Evolutionary conservation across 2,888 invertebrate genomes (phyloP).

Genomic region (Aspidiotus destructor): DNA sequence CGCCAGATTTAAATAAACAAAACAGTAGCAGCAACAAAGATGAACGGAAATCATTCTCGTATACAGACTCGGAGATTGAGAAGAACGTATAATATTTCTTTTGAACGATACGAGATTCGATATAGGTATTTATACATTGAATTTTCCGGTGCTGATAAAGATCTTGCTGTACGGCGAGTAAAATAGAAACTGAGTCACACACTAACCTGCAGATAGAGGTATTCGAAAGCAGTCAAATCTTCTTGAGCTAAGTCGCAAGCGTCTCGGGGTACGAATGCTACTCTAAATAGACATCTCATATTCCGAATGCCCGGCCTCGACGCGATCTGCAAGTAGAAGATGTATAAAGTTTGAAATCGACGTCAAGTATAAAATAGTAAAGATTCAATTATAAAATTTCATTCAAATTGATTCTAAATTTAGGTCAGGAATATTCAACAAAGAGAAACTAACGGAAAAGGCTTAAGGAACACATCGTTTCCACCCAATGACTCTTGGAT

Average conservation of each 20-base stretch:
- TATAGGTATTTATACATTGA: too few species aligned
- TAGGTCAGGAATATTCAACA: not conserved
- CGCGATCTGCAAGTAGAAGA: conserved; percentile 58
- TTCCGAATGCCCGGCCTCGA: conserved; percentile 83
- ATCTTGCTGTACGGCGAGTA: too few species aligned
- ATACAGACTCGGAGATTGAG: too few species aligned
- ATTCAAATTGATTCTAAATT: not conserved
- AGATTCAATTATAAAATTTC: conserved; percentile 1
- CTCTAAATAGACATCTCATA: conserved; percentile 76
- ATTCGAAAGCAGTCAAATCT: conserved; percentile 78
- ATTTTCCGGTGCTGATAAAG: too few species aligned
- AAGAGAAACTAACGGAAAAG: not conserved
- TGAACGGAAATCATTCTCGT: too few species aligned
- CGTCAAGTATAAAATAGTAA: not conserved
- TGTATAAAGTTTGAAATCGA: conserved; percentile 28
- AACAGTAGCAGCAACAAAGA: too few species aligned
- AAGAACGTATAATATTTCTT: too few species aligned
- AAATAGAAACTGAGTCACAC: too few species aligned
- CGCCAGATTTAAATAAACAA: too few species aligned
- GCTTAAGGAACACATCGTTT: too few species aligned
- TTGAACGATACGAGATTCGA: too few species aligned
- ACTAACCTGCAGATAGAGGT: conserved; percentile 65
- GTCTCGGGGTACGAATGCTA: conserved; percentile 79
- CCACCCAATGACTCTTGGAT: too few species aligned
- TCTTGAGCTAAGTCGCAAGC: conserved; percentile 71